These are phyloP conservation scores for Neofelis nebulosa DNA, from an alignment of 2,113 vertebrate species.

Conservation along the genomic window DNA sequence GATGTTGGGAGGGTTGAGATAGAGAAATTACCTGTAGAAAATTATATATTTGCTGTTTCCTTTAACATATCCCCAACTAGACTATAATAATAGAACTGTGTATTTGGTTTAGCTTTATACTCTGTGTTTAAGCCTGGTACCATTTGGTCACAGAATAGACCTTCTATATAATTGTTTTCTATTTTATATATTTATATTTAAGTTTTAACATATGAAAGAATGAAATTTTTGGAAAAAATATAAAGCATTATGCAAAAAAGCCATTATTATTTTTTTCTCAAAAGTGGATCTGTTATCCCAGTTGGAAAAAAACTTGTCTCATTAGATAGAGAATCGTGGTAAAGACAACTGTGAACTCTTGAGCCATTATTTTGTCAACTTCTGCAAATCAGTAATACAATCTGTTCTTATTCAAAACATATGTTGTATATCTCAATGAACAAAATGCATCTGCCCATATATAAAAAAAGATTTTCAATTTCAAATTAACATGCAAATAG, in stretches of 20 bases:
- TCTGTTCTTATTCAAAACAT: conserved; percentile 41
- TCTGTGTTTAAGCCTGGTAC: background rate
- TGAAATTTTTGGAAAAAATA: conserved; percentile 16
- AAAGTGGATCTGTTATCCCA: background rate
- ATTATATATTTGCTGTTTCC: background rate
- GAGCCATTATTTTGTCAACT: conserved; percentile 33
- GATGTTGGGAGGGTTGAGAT: background rate
- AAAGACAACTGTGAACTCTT: conserved; percentile 33
- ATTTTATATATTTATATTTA: conserved; percentile 32
- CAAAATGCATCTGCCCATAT: conserved; percentile 14
- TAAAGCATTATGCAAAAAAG: background rate
- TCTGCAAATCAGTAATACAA: conserved; percentile 26
- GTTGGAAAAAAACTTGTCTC: background rate
- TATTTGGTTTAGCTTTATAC: background rate
- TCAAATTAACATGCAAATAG: conserved; percentile 45
- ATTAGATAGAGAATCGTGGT: background rate
- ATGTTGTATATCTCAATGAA: conserved; percentile 17
- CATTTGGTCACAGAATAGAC: background rate
- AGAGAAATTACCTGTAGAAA: background rate
- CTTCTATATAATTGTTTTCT: background rate
- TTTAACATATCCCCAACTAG: background rate
- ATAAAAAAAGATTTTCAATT: conserved; percentile 21
- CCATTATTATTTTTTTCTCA: background rate
- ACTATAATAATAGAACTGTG: background rate
- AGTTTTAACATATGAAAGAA: background rate